Percentiles rank a stretch among this genome's conserved stretches.
Conservation (phyloP, 2,888 invertebrate species). For the Syrista parreyssii region DNA sequence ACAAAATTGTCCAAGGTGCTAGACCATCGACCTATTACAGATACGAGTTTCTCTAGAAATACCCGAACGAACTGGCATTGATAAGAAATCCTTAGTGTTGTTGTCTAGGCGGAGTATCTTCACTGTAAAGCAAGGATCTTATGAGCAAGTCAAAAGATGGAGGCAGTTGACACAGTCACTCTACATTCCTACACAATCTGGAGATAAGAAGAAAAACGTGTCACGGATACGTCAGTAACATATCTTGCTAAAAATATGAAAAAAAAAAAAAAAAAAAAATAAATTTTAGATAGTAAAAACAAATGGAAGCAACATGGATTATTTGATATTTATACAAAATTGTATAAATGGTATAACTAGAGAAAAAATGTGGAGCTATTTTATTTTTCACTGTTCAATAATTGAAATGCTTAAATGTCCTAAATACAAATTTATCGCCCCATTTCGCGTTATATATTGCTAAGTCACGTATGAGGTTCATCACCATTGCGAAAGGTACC, state of each 20-base stretch:
- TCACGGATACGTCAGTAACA: conserved; percentile 17
- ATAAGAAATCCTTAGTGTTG: conserved; percentile 10
- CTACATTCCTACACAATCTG: conserved; percentile 25
- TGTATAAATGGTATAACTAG: background rate
- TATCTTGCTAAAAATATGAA: conserved; percentile 18
- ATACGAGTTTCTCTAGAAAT: conserved; percentile 12
- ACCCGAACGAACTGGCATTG: conserved; percentile 17
- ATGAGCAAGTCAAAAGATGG: background rate
- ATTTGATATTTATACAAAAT: background rate
- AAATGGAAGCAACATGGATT: background rate
- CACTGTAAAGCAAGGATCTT: background rate
- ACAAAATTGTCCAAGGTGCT: background rate
- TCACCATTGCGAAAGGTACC: background rate
- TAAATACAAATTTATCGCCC: background rate
- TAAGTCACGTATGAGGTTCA: background rate
- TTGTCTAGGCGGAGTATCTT: background rate
- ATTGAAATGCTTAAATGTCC: background rate
- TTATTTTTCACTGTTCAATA: background rate
- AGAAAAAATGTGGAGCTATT: background rate
- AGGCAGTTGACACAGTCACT: conserved; percentile 7
- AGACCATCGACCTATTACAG: conserved; percentile 17
- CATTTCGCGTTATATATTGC: background rate
- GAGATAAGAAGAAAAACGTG: conserved; percentile 18
- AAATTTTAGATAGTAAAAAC: background rate
- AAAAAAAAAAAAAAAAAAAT: conserved; percentile 9